These are phyloP conservation scores for Ichneumon xanthorius DNA, from an alignment of 2,888 invertebrate genomes.

Conservation along the genomic window DNA sequence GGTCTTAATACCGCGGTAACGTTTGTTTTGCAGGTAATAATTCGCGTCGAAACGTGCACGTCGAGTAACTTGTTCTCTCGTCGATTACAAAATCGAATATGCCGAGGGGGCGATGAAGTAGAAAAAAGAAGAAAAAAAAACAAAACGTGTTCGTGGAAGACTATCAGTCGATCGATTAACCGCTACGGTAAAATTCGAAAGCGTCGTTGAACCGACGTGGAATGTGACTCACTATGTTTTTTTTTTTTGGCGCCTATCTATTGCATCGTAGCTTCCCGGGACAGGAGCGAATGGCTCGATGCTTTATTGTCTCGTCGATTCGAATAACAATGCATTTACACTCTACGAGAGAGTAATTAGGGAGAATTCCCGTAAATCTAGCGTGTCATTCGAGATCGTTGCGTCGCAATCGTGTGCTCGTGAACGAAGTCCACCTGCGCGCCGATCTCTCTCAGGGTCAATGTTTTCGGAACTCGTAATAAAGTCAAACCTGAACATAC, in stretches of 20 bases:
- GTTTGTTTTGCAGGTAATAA: constrained; percentile 44
- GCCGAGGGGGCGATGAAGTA: not conserved
- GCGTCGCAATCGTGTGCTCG: constrained; percentile 18
- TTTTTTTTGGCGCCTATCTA: constrained; percentile 4
- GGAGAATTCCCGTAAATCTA: not conserved
- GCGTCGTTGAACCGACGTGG: constrained; percentile 29
- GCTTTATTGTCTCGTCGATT: not conserved
- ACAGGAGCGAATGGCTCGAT: not conserved
- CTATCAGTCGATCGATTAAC: constrained; percentile 8
- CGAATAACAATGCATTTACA: not conserved
- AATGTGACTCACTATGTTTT: constrained; percentile 17
- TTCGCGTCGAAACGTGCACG: not conserved
- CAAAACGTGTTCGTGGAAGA: not conserved
- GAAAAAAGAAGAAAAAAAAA: constrained; percentile 8
- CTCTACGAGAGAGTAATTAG: not conserved
- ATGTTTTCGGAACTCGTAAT: constrained; percentile 72
- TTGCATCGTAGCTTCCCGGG: not conserved
- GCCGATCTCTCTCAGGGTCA: constrained; percentile 65
- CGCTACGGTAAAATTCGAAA: constrained; percentile 41
- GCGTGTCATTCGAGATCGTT: not conserved
- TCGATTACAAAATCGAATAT: constrained; percentile 42
- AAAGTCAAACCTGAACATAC: constrained; percentile 45
- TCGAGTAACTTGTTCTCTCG: not conserved
- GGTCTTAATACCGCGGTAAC: constrained; percentile 47
- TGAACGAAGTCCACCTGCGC: constrained; percentile 48